Evolutionary conservation across 2,113 vertebrate species (phyloP).

Genomic region (Cygnus atratus): DNA sequence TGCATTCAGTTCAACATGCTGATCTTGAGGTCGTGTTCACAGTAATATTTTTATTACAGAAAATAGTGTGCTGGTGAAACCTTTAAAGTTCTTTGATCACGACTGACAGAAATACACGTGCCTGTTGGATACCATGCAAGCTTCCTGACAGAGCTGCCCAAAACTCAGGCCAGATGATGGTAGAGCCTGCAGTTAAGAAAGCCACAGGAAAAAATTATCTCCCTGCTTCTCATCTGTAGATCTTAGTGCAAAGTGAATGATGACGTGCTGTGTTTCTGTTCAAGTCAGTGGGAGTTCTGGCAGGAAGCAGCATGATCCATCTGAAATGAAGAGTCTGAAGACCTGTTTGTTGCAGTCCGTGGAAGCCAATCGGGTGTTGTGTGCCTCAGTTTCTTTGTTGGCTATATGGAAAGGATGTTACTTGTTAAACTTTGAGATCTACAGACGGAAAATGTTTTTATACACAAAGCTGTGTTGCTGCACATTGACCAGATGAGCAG

Average conservation of each 20-base stretch:
- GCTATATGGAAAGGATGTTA: not conserved
- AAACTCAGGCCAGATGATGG: conserved; percentile 19
- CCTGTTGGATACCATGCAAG: conserved; percentile 25
- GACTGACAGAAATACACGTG: not conserved
- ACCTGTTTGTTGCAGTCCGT: not conserved
- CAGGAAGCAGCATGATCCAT: not conserved
- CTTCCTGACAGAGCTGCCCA: conserved; percentile 29
- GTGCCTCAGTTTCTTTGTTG: not conserved
- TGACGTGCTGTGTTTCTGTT: not conserved
- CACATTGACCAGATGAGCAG: not conserved
- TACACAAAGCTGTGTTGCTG: not conserved
- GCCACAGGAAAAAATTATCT: not conserved
- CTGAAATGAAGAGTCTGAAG: conserved; percentile 17
- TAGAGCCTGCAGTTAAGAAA: not conserved
- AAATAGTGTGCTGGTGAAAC: conserved; percentile 28
- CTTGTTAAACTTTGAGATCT: not conserved
- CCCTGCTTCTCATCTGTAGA: not conserved
- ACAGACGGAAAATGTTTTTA: not conserved
- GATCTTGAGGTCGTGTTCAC: conserved; percentile 14
- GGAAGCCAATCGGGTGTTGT: not conserved
- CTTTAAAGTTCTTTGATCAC: conserved; percentile 10
- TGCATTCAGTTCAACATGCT: not conserved
- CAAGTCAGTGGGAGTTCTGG: conserved; percentile 10
- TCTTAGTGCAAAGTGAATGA: not conserved
- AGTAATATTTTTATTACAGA: conserved; percentile 63